phyloP scores from a whole-genome alignment of 1,140 invertebrate genomes.

The Atta cephalotes region DNA sequence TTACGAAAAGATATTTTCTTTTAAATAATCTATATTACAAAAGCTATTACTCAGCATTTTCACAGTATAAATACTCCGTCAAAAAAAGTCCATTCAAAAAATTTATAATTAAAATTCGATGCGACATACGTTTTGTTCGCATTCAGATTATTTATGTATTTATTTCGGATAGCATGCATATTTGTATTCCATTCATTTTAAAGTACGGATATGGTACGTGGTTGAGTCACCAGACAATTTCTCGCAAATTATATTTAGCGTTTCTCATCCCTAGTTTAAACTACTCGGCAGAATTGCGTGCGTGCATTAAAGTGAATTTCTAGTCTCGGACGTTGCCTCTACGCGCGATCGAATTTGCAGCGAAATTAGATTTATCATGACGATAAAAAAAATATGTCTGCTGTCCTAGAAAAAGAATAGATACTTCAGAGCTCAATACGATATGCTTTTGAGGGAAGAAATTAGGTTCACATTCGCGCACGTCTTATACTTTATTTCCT shows the following conservation, averaged over 20 bases:
- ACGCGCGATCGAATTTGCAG: conserved; percentile 52
- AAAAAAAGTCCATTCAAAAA: neutral
- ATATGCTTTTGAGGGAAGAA: conserved; percentile 59
- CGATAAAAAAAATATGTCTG: conserved; percentile 58
- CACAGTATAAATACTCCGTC: neutral
- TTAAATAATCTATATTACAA: neutral
- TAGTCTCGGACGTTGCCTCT: conserved; percentile 42
- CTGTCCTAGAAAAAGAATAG: conserved; percentile 10
- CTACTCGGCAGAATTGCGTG: conserved; percentile 46
- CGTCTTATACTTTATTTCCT: conserved; percentile 67
- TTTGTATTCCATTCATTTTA: conserved; percentile 54
- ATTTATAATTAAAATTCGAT: neutral
- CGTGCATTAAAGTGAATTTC: conserved; percentile 60
- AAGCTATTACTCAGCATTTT: neutral
- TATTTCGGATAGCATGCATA: conserved; percentile 23
- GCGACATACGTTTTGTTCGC: neutral
- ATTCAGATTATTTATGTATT: conserved; percentile 38
- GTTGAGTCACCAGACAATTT: conserved; percentile 44
- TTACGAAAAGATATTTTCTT: neutral
- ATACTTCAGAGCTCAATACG: neutral
- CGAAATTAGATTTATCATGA: conserved; percentile 46
- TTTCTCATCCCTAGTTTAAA: conserved; percentile 46
- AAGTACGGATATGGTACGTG: conserved; percentile 35
- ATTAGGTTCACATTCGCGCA: conserved; percentile 61
- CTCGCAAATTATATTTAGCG: conserved; percentile 57